Conservation (phyloP, 2,888 invertebrate genomes). For the Chouioia cunea region DNA sequence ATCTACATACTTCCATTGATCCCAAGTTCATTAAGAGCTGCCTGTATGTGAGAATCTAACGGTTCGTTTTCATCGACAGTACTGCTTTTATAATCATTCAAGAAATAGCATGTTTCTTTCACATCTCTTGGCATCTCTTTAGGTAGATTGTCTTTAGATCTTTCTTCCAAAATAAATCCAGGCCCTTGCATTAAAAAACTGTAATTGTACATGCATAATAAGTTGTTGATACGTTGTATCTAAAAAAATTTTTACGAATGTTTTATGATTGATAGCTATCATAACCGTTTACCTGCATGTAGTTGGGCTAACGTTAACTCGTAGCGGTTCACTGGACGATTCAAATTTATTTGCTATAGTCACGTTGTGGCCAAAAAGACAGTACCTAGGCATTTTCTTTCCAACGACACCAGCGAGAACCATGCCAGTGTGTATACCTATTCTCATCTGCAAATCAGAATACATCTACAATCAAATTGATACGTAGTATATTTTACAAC, state of each 20-base stretch:
- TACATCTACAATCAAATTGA: neutral
- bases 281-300: slow-evolving; percentile 84
- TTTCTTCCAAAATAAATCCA: slow-evolving; percentile 82
- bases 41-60: slow-evolving; percentile 78
- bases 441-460: slow-evolving; percentile 82
- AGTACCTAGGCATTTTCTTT: slow-evolving; percentile 93
- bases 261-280: neutral
- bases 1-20: slow-evolving; percentile 70
- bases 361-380: slow-evolving; percentile 95
- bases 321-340: slow-evolving; percentile 90
- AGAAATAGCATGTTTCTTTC: slow-evolving; percentile 87
- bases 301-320: slow-evolving; percentile 93
- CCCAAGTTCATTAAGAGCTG: slow-evolving; percentile 75
- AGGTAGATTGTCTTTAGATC: slow-evolving; percentile 83
- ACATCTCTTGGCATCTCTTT: slow-evolving; percentile 85
- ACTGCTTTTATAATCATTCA: slow-evolving; percentile 83
- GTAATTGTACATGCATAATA: slow-evolving; percentile 49
- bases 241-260: neutral
- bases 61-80: slow-evolving; percentile 74
- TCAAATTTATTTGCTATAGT: slow-evolving; percentile 97
- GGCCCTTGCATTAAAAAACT: slow-evolving; percentile 83
- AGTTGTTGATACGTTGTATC: neutral
- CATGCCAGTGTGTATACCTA: slow-evolving; percentile 93
- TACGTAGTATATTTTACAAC: neutral
- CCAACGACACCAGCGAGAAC: slow-evolving; percentile 95